Conservation (phyloP, 2,797 vertebrate species). For the Gila robusta region DNA sequence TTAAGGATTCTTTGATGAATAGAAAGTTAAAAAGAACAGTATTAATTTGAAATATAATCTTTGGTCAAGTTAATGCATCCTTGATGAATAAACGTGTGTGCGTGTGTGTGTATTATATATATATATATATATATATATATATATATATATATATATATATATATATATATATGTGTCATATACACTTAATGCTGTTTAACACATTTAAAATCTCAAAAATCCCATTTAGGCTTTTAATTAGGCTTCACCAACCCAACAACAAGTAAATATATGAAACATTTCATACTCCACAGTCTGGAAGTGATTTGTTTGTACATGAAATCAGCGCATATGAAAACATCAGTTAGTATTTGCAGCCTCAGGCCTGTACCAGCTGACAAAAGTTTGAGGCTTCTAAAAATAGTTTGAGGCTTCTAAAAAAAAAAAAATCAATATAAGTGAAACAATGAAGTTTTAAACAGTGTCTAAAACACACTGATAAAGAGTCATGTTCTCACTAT, state of each 20-base stretch:
- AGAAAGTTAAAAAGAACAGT: no score
- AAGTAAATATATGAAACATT: background rate
- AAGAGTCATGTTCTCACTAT: constrained; percentile 11
- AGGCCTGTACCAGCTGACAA: background rate
- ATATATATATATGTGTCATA: background rate
- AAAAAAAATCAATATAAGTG: constrained; percentile 4
- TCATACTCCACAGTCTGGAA: background rate
- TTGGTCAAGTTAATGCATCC: no score
- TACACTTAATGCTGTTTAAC: background rate
- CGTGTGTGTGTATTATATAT: no score
- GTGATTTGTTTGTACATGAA: constrained; percentile 29
- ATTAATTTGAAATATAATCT: no score
- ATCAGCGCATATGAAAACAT: background rate
- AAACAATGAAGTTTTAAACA: constrained; percentile 29
- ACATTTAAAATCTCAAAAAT: background rate
- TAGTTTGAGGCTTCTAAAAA: background rate
- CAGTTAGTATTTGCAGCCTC: background rate
- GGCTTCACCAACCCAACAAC: background rate
- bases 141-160: no score
- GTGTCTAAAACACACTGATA: constrained; percentile 19
- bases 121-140: no score
- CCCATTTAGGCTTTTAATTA: no score
- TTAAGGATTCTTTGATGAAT: no score
- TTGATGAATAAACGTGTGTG: no score
- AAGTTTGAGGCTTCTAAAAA: constrained; percentile 18